Evolutionary conservation across 2,888 invertebrate species (phyloP).

Genomic region (Laothoe populi): DNA sequence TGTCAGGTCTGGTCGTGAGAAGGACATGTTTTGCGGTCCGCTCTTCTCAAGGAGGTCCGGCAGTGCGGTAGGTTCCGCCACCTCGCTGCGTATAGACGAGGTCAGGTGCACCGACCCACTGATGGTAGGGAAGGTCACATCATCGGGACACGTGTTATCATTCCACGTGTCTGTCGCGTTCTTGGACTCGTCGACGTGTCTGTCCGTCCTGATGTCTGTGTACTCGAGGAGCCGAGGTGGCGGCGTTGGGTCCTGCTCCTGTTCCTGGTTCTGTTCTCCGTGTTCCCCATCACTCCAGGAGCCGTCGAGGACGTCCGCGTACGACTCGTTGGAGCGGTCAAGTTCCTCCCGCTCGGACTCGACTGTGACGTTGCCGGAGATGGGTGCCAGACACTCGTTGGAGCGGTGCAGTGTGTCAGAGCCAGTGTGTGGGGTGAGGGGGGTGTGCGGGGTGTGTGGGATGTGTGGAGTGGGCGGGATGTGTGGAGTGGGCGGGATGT

Average conservation of each 20-base stretch:
- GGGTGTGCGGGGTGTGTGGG: conserved; percentile 73
- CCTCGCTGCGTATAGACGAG: conserved; percentile 87
- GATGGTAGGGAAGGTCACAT: conserved; percentile 92
- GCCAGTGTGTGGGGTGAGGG: conserved; percentile 58
- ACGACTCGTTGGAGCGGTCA: conserved; percentile 79
- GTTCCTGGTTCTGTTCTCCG: no score
- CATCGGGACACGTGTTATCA: conserved; percentile 91
- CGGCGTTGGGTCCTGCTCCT: no score
- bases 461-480: no score
- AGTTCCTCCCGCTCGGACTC: conserved; percentile 71
- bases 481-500: no score
- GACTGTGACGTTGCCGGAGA: conserved; percentile 63
- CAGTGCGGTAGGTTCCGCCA: conserved; percentile 44
- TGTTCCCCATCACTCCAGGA: conserved; percentile 69
- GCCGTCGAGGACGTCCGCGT: conserved; percentile 71
- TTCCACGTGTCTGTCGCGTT: conserved; percentile 89
- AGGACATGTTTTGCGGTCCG: conserved; percentile 51
- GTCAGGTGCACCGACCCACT: conserved; percentile 90
- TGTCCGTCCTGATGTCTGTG: conserved; percentile 60
- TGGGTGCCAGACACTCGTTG: conserved; percentile 77
- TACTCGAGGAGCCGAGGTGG: conserved; percentile 59
- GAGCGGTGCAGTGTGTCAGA: conserved; percentile 72
- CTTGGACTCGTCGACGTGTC: conserved; percentile 47
- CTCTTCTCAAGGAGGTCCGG: conserved; percentile 77
- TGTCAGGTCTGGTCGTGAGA: conserved; percentile 71